Conservation (phyloP, 2,113 vertebrate genomes). For the Actenoides hombroni region DNA sequence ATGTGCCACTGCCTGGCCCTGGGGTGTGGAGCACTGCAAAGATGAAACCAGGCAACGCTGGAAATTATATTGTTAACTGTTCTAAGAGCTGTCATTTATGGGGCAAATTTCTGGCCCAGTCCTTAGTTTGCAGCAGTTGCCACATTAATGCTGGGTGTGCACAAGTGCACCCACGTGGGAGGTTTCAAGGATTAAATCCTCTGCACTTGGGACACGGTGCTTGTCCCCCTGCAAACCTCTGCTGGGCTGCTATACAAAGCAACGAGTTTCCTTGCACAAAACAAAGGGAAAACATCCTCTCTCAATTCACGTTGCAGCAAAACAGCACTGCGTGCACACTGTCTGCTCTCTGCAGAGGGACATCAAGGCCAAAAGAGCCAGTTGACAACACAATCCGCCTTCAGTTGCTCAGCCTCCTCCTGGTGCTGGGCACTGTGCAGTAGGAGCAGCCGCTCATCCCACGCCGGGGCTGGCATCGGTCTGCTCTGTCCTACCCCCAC, state of each 20-base stretch:
- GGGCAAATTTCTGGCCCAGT: not conserved
- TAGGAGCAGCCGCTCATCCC: not conserved
- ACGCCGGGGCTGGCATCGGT: rapidly evolving
- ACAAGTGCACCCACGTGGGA: not conserved
- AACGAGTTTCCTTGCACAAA: not conserved
- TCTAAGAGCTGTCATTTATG: not conserved
- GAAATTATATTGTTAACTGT: not conserved
- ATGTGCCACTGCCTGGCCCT: not conserved
- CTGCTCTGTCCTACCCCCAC: not conserved
- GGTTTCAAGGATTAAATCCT: not conserved
- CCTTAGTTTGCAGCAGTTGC: not conserved
- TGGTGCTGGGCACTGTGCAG: not conserved
- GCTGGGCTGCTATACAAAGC: not conserved
- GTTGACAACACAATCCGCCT: not conserved
- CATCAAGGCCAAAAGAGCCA: not conserved
- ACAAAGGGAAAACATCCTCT: not conserved
- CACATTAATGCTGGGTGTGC: not conserved
- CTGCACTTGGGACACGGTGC: rapidly evolving
- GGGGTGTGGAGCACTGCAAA: not conserved
- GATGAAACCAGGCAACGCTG: not conserved
- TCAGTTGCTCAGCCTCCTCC: not conserved
- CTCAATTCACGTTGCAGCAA: not conserved
- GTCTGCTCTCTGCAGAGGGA: not conserved
- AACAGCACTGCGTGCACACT: rapidly evolving
- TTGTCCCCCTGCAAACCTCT: not conserved